Evolutionary conservation across 2,797 vertebrate species (phyloP).

Genomic region (Chiloscyllium punctatum): DNA sequence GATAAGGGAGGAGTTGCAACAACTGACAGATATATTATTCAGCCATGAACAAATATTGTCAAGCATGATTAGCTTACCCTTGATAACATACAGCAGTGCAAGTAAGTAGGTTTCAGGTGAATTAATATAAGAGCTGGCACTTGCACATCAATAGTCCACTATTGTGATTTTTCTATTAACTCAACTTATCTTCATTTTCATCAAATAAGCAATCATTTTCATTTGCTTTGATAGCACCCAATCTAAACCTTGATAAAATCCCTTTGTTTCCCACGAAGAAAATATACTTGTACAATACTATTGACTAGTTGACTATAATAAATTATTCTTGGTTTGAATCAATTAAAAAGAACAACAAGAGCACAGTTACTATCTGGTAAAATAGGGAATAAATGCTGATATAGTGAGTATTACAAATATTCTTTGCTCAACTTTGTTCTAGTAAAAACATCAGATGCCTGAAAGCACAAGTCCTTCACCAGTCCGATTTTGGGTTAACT

Average conservation of each 20-base stretch:
- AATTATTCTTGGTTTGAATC: background rate
- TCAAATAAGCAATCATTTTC: background rate
- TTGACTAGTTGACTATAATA: background rate
- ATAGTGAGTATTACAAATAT: background rate
- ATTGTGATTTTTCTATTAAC: background rate
- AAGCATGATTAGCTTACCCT: background rate
- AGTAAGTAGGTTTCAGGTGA: background rate
- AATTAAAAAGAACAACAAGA: background rate
- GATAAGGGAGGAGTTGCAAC: background rate
- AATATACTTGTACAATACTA: background rate
- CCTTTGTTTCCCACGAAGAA: background rate
- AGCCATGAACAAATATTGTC: slow-evolving; percentile 2
- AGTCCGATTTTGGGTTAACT: background rate
- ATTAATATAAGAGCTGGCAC: background rate
- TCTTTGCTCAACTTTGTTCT: background rate
- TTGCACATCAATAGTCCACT: background rate
- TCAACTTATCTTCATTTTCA: background rate
- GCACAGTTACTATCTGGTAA: background rate
- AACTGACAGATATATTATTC: background rate
- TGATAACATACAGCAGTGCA: background rate
- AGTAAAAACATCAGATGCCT: background rate
- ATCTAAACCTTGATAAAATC: background rate
- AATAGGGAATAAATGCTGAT: background rate
- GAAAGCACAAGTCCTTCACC: background rate
- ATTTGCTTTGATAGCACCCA: background rate